Conservation (phyloP, 2,797 vertebrate species). For the Acridotheres tristis region DNA sequence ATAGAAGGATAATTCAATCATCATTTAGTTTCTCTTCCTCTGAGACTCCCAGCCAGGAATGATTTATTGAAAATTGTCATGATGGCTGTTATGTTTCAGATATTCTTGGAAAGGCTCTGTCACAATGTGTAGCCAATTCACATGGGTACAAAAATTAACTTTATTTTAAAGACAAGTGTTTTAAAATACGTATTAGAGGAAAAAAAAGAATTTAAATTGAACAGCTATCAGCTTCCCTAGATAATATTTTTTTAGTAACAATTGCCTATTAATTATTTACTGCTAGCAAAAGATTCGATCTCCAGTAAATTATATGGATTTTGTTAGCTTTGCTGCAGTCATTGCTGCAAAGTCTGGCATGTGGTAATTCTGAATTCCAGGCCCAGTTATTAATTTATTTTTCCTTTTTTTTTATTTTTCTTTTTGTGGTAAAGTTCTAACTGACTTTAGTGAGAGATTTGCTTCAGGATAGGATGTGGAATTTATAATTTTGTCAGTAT, state of each 20-base stretch:
- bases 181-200: background rate
- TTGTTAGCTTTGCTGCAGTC: background rate
- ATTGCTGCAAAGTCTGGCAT: background rate
- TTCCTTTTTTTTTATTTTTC: background rate
- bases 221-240: background rate
- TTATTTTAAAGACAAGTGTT: slow-evolving; percentile 5
- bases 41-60: slow-evolving; percentile 9
- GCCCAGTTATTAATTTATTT: background rate
- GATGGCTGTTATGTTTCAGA: slow-evolving; percentile 22
- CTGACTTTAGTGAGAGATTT: background rate
- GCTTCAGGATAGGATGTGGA: background rate
- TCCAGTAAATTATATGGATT: background rate
- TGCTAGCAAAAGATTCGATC: background rate
- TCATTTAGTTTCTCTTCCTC: slow-evolving; percentile 28
- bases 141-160: background rate
- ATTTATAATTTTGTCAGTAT: background rate
- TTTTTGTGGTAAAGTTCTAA: background rate
- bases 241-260: background rate
- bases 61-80: slow-evolving; percentile 48
- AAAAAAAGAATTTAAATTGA: background rate
- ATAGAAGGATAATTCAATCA: slow-evolving; percentile 54
- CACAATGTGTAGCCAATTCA: background rate
- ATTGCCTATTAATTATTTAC: slow-evolving; percentile 17
- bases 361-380: background rate
- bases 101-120: slow-evolving; percentile 10